Base-by-base conservation (phyloP, 2,113 vertebrate genomes). In the Oxyura jamaicensis region DNA sequence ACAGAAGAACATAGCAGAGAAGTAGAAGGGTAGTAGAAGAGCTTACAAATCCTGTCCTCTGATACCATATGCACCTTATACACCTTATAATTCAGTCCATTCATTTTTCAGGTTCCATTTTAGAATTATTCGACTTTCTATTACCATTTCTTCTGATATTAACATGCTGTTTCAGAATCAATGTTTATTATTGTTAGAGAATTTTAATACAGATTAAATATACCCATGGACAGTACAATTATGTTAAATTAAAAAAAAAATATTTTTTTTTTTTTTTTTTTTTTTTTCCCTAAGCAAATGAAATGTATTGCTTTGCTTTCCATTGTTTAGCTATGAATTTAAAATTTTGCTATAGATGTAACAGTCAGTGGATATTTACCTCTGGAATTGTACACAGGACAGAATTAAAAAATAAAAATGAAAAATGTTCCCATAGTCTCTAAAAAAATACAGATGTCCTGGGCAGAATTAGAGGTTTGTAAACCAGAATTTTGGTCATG, bases 371-470 rank as follows among this genome's bases (percentile, higher is more conserved):
- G 11, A 33, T 3, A 48, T 67, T 82, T 82, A 67, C 8, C 7
- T 59, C 9, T 6, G 5, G 6, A 82, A 90, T 65, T 2, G 12
- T 60, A 58, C 8, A 42, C 2, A 29, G 10, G 19, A 33, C 6
- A 52, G 11, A 33, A 53, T 2, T 67, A 44, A 65, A 69, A 28
- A 74, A 7, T 3, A 35, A 39, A 1, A 42, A 8, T 12, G 10
- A 53, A 55, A 25, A 15, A 9, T 29, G 6, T 4, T 82, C 3
- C 28, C 3, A 42, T 53, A 25, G 19, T 42, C 13, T 79, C 23
- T 53, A 9, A 72, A 75, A 68, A 44, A 26, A 31, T 39, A 22
- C 4, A 28, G 13, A 10, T 39, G 4, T 53, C 0, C 0, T 50
- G 39, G 3, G 18, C 10, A 63, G 18, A 79, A 55, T 19, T 35